These are phyloP conservation scores for Xenops minutus DNA, from an alignment of 2,797 vertebrate genomes.

Conservation along the genomic window DNA sequence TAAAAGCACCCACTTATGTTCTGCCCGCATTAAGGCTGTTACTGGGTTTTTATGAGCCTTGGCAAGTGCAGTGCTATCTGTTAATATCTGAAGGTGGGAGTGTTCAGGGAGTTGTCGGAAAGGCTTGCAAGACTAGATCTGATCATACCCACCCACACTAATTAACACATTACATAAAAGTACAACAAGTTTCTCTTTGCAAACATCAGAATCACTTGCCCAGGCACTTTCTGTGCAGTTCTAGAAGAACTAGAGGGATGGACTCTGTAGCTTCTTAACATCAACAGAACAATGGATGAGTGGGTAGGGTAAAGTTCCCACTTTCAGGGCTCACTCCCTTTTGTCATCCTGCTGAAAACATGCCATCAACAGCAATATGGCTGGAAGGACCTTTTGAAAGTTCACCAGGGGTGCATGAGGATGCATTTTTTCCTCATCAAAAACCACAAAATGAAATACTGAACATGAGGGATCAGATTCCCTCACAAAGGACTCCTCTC, in stretches of 20 bases:
- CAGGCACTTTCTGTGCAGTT: constrained; percentile 35
- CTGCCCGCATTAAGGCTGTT: constrained; percentile 14
- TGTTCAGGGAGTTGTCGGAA: constrained; percentile 55
- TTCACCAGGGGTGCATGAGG: background rate
- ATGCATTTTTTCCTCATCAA: background rate
- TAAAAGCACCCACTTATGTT: background rate
- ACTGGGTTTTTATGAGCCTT: constrained; percentile 8
- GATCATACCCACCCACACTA: constrained; percentile 56
- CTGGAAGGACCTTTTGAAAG: background rate
- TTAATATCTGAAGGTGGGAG: constrained; percentile 59
- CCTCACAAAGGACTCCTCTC: background rate
- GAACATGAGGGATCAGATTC: background rate
- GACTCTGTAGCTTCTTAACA: background rate
- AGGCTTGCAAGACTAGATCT: constrained; percentile 53
- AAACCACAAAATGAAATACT: background rate
- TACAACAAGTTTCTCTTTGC: constrained; percentile 39
- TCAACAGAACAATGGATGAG: background rate
- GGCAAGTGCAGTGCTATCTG: constrained; percentile 45
- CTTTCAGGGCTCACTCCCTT: background rate
- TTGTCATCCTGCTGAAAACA: background rate
- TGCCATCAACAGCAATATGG: background rate
- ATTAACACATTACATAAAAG: constrained; percentile 64
- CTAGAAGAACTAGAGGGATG: background rate
- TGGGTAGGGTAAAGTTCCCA: background rate
- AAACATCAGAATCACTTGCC: constrained; percentile 37